Evolutionary conservation across 2,797 vertebrate genomes (phyloP).

Genomic region (Platyrinchus mystaceus): DNA sequence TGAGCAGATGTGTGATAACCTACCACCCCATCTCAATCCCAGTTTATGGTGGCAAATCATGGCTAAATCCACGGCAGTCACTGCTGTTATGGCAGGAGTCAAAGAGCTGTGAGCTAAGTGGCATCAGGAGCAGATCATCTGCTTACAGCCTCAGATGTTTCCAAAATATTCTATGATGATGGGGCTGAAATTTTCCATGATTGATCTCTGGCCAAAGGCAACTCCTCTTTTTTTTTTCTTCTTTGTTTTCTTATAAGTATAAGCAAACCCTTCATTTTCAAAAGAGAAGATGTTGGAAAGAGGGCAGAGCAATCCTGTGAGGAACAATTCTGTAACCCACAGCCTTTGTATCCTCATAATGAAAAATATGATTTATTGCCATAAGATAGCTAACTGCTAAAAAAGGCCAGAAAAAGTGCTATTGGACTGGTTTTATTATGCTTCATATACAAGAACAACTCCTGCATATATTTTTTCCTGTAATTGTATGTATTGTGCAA

Average conservation of each 20-base stretch:
- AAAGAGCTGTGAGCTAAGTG: conserved; percentile 15
- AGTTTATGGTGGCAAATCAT: neutral
- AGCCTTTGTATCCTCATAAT: neutral
- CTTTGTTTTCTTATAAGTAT: neutral
- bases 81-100: neutral
- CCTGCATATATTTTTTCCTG: neutral
- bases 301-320: neutral
- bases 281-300: neutral
- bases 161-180: conserved; percentile 29
- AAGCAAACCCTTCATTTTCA: conserved; percentile 10
- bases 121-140: conserved; percentile 35
- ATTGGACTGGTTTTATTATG: neutral
- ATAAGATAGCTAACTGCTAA: neutral
- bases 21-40: neutral
- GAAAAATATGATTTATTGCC: neutral
- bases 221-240: neutral
- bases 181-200: neutral
- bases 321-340: neutral
- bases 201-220: conserved; percentile 29
- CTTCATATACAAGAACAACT: neutral
- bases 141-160: neutral
- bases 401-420: neutral
- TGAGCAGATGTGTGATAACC: neutral
- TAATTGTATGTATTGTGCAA: neutral
- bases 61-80: neutral